Evolutionary conservation across 2,113 vertebrate species (phyloP).

Genomic region (Pelvicachromis taeniatus): DNA sequence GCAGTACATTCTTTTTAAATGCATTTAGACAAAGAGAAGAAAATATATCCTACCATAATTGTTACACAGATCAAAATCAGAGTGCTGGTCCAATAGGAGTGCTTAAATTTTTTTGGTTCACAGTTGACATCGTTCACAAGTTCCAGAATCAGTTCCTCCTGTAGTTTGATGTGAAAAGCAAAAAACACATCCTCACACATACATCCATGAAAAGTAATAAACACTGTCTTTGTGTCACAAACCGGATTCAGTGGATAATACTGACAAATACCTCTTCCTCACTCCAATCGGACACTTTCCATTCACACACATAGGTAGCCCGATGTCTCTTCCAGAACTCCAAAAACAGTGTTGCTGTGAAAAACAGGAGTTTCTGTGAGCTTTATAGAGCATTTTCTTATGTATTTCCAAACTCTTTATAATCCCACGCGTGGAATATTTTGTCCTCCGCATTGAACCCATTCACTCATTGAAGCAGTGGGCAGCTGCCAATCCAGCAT

Average conservation of each 20-base stretch:
- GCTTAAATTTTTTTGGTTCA: slow-evolving; percentile 58
- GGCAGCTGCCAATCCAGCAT: too few relatives aligned
- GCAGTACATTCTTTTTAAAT: not conserved
- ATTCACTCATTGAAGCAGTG: too few relatives aligned
- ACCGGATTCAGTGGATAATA: not conserved
- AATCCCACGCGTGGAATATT: too few relatives aligned
- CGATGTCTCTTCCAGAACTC: slow-evolving; percentile 90
- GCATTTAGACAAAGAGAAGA: not conserved
- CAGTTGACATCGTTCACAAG: slow-evolving; percentile 75
- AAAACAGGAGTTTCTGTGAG: not conserved
- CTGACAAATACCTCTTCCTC: slow-evolving; percentile 82
- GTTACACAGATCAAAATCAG: slow-evolving; percentile 77
- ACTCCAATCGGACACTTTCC: slow-evolving; percentile 87
- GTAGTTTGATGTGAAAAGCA: not conserved
- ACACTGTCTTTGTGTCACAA: not conserved
- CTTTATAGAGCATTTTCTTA: not conserved
- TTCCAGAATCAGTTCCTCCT: slow-evolving; percentile 88
- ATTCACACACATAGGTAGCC: slow-evolving; percentile 73
- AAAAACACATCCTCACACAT: not conserved
- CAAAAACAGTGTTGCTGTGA: slow-evolving; percentile 88
- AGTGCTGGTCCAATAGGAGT: slow-evolving; percentile 81
- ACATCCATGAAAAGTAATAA: not conserved
- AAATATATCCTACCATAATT: slow-evolving; percentile 74
- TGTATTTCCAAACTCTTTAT: too few relatives aligned
- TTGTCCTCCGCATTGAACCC: too few relatives aligned